Base-by-base conservation (phyloP, 1,140 invertebrate genomes). In the Drosophila dunni region DNA sequence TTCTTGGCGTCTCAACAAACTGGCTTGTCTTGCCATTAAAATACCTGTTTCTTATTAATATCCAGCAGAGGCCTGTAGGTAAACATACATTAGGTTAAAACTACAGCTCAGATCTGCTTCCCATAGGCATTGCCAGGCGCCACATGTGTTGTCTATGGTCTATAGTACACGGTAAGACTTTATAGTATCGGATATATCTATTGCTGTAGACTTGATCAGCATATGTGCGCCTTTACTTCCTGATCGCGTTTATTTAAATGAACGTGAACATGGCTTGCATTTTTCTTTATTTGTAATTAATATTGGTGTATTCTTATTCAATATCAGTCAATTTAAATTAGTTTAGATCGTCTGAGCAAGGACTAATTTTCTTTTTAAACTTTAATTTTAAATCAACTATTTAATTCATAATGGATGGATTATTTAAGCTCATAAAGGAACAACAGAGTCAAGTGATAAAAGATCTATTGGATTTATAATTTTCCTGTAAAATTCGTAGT, bases 11-110 rank as follows among this genome's bases (percentile, higher is more conserved):
- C 53, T 24, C 29, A 48, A 42, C 5, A 84, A 84, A 84, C 81
- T 61, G 60, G 81, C 85, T 84, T 85, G 38, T 56, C 58, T 54
- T 71, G 66, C 84, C 74, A 83, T 83, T 84, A 84, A 83, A 80
- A 83, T 83, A 83, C 62, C 77, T 83, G 75, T 53, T 75, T 50
- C 77, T 72, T 71, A 45, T 64, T 64, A 63, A 61, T 42, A 58
- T 58, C 45, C 17, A 36, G 15, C 29, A 56, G 53, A n/a, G 53
- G 33, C 11, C 9, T 40, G 38, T 40, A 40, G 38, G 9, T 40
- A 29, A 29, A 4, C 6, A 2, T 29, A 29, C 5, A 11, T 40
- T 11, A 8, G n/a, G 34, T 8, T 56, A 38, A 17, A 46, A 34
- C 34, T 29, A 20, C 44, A 57, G 45, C 24, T 24, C 29, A 33